Percentiles rank a stretch among this genome's conserved stretches.
phyloP scores from a whole-genome alignment of 2,888 invertebrate species.

The Laspeyria flexula region DNA sequence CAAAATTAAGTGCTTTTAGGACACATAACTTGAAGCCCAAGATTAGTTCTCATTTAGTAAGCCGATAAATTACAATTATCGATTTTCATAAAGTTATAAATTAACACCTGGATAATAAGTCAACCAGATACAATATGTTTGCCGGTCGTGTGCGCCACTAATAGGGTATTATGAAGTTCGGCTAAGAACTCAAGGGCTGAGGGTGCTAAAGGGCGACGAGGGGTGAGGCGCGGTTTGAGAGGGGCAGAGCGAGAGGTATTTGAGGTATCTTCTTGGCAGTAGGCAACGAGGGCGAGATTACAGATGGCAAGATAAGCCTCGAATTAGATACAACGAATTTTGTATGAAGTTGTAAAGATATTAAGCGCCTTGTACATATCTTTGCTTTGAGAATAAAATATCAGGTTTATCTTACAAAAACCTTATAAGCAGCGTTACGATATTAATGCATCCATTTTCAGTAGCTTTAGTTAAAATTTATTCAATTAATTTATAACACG shows the following conservation, averaged over 20 bases:
- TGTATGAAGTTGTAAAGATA: conserved; percentile 81
- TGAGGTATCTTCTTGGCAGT: conserved; percentile 70
- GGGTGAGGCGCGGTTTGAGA: conserved; percentile 36
- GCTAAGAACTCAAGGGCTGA: conserved; percentile 68
- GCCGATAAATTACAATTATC: too few species aligned
- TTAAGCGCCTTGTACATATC: conserved; percentile 66
- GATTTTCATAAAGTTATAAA: conserved; percentile 10
- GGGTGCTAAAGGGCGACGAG: conserved; percentile 54
- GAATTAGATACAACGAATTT: conserved; percentile 84
- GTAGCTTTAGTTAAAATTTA: conserved; percentile 26
- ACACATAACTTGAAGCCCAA: too few species aligned
- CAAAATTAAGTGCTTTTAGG: too few species aligned
- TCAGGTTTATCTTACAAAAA: conserved; percentile 70
- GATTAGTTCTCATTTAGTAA: too few species aligned
- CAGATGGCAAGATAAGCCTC: conserved; percentile 84
- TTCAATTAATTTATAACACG: conserved; percentile 26
- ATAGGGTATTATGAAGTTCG: conserved; percentile 84
- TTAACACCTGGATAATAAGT: conserved; percentile 48
- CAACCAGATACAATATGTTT: conserved; percentile 63
- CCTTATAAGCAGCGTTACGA: conserved; percentile 53
- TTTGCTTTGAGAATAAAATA: conserved; percentile 81
- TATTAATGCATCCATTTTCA: conserved; percentile 41
- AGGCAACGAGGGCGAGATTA: conserved; percentile 75
- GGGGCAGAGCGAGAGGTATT: conserved; percentile 58
- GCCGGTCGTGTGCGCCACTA: conserved; percentile 70